Evolutionary conservation across 1,140 invertebrate species (phyloP).

Genomic region (Babylonia areolata): DNA sequence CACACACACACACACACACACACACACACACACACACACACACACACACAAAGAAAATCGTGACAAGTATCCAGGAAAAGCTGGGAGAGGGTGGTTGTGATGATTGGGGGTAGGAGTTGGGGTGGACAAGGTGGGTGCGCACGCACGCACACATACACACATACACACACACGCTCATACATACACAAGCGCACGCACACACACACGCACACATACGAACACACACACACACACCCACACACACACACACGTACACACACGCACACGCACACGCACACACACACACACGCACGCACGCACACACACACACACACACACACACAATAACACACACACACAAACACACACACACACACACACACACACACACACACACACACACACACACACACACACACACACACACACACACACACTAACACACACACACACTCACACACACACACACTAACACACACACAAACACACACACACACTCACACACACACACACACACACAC

Average conservation of each 20-base stretch:
- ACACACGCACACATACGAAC: neutral
- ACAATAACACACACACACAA: neutral
- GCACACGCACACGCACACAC: neutral
- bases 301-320: neutral
- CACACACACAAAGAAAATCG: no score
- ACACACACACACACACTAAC: no score
- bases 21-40: no score
- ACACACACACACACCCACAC: neutral
- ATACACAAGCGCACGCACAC: neutral
- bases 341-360: neutral
- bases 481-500: no score
- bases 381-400: neutral
- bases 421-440: no score
- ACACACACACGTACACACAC: neutral
- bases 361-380: constrained; percentile 11
- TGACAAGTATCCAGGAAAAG: no score
- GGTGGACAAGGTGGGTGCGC: no score
- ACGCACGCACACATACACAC: neutral
- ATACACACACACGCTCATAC: neutral
- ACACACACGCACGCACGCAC: neutral
- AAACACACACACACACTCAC: no score
- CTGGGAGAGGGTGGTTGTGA: no score
- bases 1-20: no score
- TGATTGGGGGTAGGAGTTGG: no score
- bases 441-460: no score